Evolutionary conservation across 2,797 vertebrate species (phyloP).

Genomic region (Anniella stebbinsi): DNA sequence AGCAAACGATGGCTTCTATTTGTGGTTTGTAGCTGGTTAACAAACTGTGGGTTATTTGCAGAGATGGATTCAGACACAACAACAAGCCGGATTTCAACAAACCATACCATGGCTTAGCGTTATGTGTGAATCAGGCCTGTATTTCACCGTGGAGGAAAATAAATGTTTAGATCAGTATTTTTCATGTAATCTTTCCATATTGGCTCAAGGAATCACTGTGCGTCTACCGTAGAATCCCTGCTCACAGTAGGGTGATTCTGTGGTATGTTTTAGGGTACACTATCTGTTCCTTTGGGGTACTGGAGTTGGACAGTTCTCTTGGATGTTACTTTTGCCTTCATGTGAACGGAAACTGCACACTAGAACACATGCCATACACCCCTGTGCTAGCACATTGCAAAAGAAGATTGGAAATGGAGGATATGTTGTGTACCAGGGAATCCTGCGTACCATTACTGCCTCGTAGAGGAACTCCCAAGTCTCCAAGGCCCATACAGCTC

Average conservation of each 20-base stretch:
- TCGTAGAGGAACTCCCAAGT: too few relatives aligned
- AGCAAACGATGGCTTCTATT: too few relatives aligned
- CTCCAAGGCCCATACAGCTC: too few relatives aligned
- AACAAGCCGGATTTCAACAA: too few relatives aligned
- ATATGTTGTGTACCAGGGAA: background rate
- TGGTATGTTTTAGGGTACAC: background rate
- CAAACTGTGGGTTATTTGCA: too few relatives aligned
- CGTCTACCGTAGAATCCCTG: background rate
- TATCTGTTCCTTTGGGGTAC: background rate
- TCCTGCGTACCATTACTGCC: background rate
- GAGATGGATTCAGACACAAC: too few relatives aligned
- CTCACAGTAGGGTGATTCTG: background rate
- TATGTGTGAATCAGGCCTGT: too few relatives aligned
- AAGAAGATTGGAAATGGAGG: background rate
- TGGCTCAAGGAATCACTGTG: conserved; percentile 3
- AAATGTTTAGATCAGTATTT: too few relatives aligned
- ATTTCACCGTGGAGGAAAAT: too few relatives aligned
- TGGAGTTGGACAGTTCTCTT: background rate
- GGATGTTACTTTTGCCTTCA: background rate
- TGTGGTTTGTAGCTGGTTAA: too few relatives aligned
- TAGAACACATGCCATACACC: background rate
- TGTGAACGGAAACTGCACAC: background rate
- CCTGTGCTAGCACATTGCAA: background rate
- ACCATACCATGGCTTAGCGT: too few relatives aligned
- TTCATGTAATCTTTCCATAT: background rate